These are phyloP conservation scores for Agapornis roseicollis DNA, from an alignment of 2,113 vertebrate genomes.

Conservation along the genomic window DNA sequence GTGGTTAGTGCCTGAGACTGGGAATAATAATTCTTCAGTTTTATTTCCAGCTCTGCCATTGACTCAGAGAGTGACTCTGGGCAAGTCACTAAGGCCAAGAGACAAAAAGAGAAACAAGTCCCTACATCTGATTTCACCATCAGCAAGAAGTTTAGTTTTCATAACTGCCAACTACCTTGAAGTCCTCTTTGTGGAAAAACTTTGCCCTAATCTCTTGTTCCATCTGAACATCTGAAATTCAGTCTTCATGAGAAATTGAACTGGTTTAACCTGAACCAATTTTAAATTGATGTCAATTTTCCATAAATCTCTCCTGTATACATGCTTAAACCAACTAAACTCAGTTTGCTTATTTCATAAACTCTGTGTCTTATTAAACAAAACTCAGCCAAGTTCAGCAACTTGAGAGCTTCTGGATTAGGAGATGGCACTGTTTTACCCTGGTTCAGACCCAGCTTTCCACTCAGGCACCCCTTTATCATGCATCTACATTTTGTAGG, in stretches of 20 bases:
- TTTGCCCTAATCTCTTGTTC: not conserved
- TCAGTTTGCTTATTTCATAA: not conserved
- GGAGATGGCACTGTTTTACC: not conserved
- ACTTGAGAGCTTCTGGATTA: not conserved
- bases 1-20: conserved; percentile 10
- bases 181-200: not conserved
- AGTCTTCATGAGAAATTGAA: not conserved
- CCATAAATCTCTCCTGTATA: not conserved
- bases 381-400: not conserved
- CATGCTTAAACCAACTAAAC: not conserved
- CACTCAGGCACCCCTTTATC: not conserved
- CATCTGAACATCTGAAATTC: not conserved
- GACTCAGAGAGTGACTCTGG: not conserved
- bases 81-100: not conserved
- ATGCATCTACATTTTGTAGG: not conserved
- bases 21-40: conserved; percentile 43
- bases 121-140: not conserved
- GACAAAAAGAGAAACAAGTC: not conserved
- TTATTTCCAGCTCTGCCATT: conserved; percentile 27
- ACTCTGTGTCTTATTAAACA: not conserved
- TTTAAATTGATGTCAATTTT: not conserved
- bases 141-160: not conserved
- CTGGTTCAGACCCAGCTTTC: not conserved
- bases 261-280: not conserved
- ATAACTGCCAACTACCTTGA: not conserved